Conservation (phyloP, 2,888 invertebrate species). For the Pseudococcus longispinus region DNA sequence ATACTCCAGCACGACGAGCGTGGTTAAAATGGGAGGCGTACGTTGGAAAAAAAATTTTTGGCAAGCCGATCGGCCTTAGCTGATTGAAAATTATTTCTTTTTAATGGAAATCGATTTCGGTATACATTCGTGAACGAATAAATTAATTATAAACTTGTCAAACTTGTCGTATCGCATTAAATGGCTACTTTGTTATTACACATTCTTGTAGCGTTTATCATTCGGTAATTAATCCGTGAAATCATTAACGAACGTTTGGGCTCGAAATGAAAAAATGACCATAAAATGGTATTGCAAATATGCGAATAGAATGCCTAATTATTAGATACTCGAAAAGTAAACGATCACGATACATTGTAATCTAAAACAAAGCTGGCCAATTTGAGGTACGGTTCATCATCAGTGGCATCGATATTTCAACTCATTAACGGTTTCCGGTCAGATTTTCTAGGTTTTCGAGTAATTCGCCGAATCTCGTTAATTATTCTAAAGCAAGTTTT, state of each 20-base stretch:
- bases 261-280: slow-evolving; percentile 23
- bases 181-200: slow-evolving; percentile 10
- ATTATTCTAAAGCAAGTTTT: no score
- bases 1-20: neutral
- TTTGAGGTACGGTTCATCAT: neutral
- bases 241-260: neutral
- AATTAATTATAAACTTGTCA: slow-evolving; percentile 4
- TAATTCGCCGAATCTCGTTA: no score
- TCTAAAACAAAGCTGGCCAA: neutral
- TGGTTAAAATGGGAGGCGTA: neutral
- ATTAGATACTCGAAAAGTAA: neutral
- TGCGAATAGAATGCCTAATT: neutral
- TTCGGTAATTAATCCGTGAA: slow-evolving; percentile 9
- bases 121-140: neutral
- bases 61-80: neutral
- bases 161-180: neutral
- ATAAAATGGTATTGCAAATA: neutral
- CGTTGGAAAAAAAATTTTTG: neutral
- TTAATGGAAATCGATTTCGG: neutral
- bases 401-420: neutral
- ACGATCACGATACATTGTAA: neutral
- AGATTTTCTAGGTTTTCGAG: neutral
- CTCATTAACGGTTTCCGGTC: neutral
- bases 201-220: slow-evolving; percentile 18
- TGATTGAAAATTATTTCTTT: slow-evolving; percentile 29